Conservation (phyloP, 2,113 vertebrate species). For the Notarius quadriscutis region DNA sequence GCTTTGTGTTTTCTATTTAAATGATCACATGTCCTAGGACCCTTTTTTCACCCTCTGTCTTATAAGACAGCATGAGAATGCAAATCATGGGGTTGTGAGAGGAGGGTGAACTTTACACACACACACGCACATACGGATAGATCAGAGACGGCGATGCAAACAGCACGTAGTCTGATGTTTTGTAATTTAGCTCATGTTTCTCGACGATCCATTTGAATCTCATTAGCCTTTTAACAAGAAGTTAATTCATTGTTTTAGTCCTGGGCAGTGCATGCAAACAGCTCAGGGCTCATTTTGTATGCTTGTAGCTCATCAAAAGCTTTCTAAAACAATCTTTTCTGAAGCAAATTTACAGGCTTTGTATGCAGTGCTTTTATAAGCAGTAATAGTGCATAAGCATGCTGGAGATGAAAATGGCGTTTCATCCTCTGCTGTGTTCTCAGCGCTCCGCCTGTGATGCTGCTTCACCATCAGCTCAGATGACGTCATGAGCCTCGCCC, state of each 20-base stretch:
- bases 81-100: not conserved
- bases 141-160: not conserved
- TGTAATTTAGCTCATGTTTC: not conserved
- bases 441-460: constrained; percentile 47
- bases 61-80: not conserved
- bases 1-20: constrained; percentile 2
- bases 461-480: constrained; percentile 34
- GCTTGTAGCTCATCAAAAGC: not conserved
- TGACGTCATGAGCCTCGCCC: constrained; percentile 40
- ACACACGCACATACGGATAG: not conserved
- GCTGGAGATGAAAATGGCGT: constrained; percentile 4
- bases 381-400: not conserved
- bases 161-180: not conserved
- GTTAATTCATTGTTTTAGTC: not conserved
- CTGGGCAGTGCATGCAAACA: not conserved
- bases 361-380: not conserved
- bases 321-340: not conserved
- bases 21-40: constrained; percentile 9
- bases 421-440: not conserved
- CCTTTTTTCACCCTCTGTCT: not conserved
- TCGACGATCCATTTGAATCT: not conserved
- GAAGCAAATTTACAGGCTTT: not conserved
- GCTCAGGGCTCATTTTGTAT: not conserved
- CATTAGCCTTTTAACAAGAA: not conserved
- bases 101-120: not conserved